A percentile compares a stretch with the other conserved stretches of the same genome.
Conservation (phyloP, 2,113 vertebrate genomes). For the Lucifuga dentata region DNA sequence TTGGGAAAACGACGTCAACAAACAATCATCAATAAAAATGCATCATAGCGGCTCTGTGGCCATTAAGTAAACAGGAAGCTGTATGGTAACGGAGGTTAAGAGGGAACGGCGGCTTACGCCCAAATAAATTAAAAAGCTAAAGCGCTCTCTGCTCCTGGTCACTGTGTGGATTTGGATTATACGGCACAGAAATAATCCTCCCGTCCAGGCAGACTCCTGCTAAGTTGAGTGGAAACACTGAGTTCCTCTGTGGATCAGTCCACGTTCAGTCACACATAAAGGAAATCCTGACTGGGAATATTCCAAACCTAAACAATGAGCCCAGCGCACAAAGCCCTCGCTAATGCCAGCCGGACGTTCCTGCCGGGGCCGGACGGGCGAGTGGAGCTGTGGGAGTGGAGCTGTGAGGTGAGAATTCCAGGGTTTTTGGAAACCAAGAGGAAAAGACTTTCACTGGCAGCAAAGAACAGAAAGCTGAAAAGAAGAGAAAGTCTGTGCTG, state of each 20-base stretch:
- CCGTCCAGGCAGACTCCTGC: conserved; percentile 37
- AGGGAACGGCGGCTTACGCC: conserved; percentile 15
- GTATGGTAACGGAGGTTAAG: conserved; percentile 24
- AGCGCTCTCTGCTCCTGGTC: conserved; percentile 39
- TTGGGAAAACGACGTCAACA: conserved; percentile 42
- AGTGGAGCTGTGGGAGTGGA: background rate
- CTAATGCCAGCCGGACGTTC: conserved; percentile 59
- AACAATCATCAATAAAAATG: conserved; percentile 49
- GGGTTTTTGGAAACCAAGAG: conserved; percentile 35
- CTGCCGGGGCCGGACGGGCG: conserved; percentile 32
- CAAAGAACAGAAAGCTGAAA: background rate
- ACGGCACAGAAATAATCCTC: conserved; percentile 53
- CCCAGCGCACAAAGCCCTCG: conserved; percentile 37
- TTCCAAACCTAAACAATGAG: conserved; percentile 60
- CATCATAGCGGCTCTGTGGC: too few species aligned
- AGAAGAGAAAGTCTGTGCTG: conserved; percentile 13
- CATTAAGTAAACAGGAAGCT: conserved; percentile 8
- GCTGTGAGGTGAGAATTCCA: conserved; percentile 2
- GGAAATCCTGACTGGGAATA: conserved; percentile 71
- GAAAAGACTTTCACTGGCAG: background rate
- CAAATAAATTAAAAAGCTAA: conserved; percentile 62
- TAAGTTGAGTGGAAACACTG: conserved; percentile 52
- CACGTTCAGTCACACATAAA: conserved; percentile 60
- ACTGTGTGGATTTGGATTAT: conserved; percentile 65
- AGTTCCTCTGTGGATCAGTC: conserved; percentile 54